Evolutionary conservation across 2,113 vertebrate genomes (phyloP).

Genomic region (Stictonetta naevosa): DNA sequence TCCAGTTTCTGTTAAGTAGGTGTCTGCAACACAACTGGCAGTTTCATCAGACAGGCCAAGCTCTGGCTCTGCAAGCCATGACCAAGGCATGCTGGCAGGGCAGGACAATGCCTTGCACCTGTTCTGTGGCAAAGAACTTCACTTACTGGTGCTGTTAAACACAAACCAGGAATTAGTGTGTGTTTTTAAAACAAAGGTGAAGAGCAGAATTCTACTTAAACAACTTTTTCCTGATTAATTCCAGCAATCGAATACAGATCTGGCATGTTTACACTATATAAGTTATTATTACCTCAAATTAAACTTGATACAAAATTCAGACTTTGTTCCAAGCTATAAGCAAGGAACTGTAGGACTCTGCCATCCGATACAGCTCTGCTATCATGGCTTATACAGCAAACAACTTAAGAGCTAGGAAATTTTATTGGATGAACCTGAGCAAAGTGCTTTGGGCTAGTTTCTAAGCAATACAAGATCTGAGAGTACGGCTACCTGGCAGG

Average conservation of each 20-base stretch:
- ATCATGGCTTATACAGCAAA: neutral
- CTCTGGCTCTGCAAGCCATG: neutral
- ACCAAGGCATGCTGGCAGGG: neutral
- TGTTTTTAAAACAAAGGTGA: neutral
- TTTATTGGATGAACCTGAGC: neutral
- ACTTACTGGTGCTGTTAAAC: neutral
- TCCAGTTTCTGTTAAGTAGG: conserved; percentile 7
- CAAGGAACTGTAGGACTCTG: neutral
- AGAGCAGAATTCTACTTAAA: neutral
- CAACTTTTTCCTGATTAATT: neutral
- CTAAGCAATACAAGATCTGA: neutral
- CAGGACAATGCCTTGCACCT: neutral
- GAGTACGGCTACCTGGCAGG: neutral
- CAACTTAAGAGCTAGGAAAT: neutral
- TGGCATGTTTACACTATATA: neutral
- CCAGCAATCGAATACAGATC: neutral
- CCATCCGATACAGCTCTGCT: neutral
- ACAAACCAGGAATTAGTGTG: neutral
- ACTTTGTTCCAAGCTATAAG: neutral
- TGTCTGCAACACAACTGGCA: neutral
- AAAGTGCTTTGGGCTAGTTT: neutral
- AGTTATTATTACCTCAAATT: conserved; percentile 15
- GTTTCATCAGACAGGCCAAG: neutral
- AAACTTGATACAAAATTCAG: neutral
- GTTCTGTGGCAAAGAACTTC: neutral